Percentiles rank a stretch among this genome's conserved stretches.
phyloP scores from a whole-genome alignment of 2,113 vertebrate species.

The Ptilonorhynchus violaceus region DNA sequence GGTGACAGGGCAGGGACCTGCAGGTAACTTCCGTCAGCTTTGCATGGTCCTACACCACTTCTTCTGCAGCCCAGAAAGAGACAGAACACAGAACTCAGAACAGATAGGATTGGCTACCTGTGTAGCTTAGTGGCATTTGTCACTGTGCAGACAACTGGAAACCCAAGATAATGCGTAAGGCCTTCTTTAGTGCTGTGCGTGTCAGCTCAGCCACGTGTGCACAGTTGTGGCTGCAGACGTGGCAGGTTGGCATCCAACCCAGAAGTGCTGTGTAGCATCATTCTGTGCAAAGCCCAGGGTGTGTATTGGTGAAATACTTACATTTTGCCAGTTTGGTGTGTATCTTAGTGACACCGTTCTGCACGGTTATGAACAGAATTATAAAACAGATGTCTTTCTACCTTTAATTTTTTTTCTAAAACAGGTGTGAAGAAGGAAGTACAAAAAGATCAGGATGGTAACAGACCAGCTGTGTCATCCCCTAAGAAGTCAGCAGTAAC shows the following conservation, averaged over 20 bases:
- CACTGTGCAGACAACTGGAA: background rate
- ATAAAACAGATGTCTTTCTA: background rate
- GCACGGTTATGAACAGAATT: background rate
- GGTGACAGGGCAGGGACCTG: background rate
- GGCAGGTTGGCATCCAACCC: background rate
- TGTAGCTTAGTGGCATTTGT: background rate
- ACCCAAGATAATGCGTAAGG: background rate
- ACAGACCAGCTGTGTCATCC: conserved; percentile 73
- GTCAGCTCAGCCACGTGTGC: background rate
- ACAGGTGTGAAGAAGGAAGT: conserved; percentile 83
- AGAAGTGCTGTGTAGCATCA: too few species aligned
- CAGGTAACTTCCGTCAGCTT: background rate
- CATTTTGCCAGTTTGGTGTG: background rate
- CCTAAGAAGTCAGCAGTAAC: conserved; percentile 82
- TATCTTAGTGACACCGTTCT: background rate
- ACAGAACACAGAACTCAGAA: background rate
- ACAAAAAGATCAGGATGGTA: conserved; percentile 79
- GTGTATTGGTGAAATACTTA: background rate
- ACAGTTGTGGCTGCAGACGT: background rate
- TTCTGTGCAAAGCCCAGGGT: background rate
- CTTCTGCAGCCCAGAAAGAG: background rate
- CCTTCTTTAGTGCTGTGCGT: background rate
- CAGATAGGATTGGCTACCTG: background rate
- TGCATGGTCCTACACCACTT: background rate
- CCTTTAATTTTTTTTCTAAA: background rate